phyloP scores from a whole-genome alignment of 2,113 vertebrate species.

The Numenius arquata region DNA sequence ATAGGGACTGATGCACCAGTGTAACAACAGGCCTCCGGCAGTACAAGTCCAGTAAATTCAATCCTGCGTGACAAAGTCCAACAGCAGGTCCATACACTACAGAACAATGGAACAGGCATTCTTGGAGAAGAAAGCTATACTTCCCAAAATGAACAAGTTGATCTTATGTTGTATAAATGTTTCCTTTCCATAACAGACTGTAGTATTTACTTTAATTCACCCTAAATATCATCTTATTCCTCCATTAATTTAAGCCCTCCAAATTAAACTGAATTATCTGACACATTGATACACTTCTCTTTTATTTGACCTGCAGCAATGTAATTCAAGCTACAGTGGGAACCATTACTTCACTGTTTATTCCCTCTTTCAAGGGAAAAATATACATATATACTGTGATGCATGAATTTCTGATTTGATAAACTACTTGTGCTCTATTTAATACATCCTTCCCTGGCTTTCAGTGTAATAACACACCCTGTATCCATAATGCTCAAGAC shows the following conservation, averaged over 20 bases:
- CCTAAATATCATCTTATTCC: neutral
- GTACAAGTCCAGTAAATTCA: neutral
- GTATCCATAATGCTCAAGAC: neutral
- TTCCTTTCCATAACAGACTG: neutral
- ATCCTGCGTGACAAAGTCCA: neutral
- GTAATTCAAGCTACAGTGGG: neutral
- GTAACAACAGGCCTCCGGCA: accelerated
- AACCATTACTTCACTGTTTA: neutral
- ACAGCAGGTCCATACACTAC: neutral
- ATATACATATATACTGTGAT: neutral
- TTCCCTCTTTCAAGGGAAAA: neutral
- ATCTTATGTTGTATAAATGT: neutral
- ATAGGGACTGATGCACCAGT: neutral
- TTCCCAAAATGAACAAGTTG: neutral
- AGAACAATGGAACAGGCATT: neutral
- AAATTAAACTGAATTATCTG: neutral
- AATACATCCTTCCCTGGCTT: neutral
- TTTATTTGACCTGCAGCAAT: neutral
- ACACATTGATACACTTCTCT: neutral
- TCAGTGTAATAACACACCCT: neutral
- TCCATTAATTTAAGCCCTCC: neutral
- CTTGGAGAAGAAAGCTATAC: neutral
- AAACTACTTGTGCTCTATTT: neutral
- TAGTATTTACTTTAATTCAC: neutral
- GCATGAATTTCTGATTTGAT: neutral